These are phyloP conservation scores for Bryconaethiops microstoma DNA, from an alignment of 2,797 vertebrate species.

Conservation along the genomic window DNA sequence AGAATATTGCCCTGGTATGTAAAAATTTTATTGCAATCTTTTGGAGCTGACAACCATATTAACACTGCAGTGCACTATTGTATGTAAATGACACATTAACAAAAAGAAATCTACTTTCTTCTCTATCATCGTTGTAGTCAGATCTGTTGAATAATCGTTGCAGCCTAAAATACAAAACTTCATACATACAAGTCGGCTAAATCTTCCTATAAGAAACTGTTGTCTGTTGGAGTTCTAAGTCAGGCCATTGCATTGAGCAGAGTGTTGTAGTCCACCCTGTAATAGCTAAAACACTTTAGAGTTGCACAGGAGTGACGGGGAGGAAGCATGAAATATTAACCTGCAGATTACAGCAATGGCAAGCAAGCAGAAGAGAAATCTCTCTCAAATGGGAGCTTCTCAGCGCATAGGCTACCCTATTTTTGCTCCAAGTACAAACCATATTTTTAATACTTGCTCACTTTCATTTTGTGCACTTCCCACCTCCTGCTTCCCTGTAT, in stretches of 20 bases:
- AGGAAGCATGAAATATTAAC: slow-evolving; percentile 73
- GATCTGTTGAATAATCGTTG: too few species aligned
- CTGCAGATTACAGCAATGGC: slow-evolving; percentile 59
- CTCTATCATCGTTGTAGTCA: too few species aligned
- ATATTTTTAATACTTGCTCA: slow-evolving; percentile 12
- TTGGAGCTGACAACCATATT: too few species aligned
- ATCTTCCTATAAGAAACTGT: slow-evolving; percentile 12
- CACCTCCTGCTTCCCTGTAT: not conserved
- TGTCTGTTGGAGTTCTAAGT: slow-evolving; percentile 6
- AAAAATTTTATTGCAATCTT: too few species aligned
- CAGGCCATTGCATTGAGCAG: not conserved
- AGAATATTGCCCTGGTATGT: too few species aligned
- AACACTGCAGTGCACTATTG: too few species aligned
- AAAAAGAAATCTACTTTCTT: too few species aligned
- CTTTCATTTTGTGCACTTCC: not conserved
- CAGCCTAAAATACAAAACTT: too few species aligned
- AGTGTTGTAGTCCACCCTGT: slow-evolving; percentile 31
- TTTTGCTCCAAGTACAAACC: slow-evolving; percentile 59
- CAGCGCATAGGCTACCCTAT: slow-evolving; percentile 54
- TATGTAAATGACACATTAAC: too few species aligned
- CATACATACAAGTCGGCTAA: not conserved
- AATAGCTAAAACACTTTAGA: slow-evolving; percentile 62
- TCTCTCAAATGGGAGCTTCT: slow-evolving; percentile 58
- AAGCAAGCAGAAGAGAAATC: slow-evolving; percentile 60
- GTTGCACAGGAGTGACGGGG: slow-evolving; percentile 46